Percentiles rank a stretch among this genome's conserved stretches.
These are phyloP conservation scores for Linurgus olivaceus DNA, from an alignment of 2,797 vertebrate genomes.

Conservation along the genomic window DNA sequence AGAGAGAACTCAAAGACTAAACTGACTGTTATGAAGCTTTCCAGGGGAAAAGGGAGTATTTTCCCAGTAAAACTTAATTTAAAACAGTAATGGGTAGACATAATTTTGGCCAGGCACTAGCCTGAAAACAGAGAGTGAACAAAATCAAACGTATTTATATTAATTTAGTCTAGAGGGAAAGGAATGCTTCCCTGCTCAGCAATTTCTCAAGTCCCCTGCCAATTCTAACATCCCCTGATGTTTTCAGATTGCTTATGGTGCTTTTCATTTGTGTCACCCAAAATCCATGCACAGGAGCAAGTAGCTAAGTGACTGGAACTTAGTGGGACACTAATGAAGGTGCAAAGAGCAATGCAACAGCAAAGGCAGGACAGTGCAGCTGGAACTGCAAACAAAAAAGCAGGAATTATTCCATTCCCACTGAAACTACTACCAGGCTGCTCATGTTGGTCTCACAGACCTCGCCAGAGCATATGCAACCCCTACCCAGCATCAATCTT, in stretches of 20 bases:
- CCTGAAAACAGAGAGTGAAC: background rate
- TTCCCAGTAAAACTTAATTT: conserved; percentile 43
- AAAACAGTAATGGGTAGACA: conserved; percentile 26
- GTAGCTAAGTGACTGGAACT: background rate
- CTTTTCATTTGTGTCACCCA: background rate
- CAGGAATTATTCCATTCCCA: background rate
- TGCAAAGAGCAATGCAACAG: background rate
- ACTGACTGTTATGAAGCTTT: background rate
- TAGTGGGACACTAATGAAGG: background rate
- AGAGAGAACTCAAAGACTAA: background rate
- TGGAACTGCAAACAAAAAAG: background rate
- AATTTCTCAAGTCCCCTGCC: conserved; percentile 36
- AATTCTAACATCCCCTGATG: conserved; percentile 38
- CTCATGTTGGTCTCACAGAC: background rate
- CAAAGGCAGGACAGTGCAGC: background rate
- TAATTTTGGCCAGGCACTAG: conserved; percentile 24
- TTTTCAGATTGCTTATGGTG: conserved; percentile 13
- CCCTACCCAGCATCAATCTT: background rate
- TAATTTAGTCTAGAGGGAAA: conserved; percentile 47
- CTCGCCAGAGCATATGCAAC: background rate
- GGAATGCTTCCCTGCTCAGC: conserved; percentile 37
- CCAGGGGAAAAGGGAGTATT: background rate
- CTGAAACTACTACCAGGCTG: background rate
- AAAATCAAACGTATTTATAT: conserved; percentile 17
- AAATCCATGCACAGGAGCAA: background rate